Conservation (phyloP, 2,888 invertebrate genomes). For the Trichacis sp. region DNA sequence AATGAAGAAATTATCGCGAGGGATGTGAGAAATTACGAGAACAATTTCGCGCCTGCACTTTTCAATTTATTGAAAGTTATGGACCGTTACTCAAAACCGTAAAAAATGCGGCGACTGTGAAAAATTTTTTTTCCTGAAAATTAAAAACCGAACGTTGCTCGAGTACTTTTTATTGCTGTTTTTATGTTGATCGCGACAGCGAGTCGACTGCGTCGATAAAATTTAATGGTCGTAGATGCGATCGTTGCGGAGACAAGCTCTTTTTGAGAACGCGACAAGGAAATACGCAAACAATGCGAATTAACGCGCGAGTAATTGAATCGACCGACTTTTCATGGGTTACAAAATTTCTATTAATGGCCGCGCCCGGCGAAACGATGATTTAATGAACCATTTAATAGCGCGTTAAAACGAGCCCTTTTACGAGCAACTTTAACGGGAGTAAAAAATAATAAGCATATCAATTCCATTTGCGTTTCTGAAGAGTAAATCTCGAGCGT, state of each 20-base stretch:
- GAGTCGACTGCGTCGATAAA: constrained; percentile 29
- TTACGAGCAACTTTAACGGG: too few relatives aligned
- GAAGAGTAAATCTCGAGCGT: too few relatives aligned
- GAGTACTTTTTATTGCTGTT: constrained; percentile 25
- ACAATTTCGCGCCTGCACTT: too few relatives aligned
- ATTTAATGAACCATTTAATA: constrained; percentile 2
- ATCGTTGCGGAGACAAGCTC: constrained; percentile 19
- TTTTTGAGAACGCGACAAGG: constrained; percentile 4
- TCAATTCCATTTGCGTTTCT: too few relatives aligned
- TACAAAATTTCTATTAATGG: background rate
- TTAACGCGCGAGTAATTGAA: constrained; percentile 21
- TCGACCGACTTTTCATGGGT: constrained; percentile 7
- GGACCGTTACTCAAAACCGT: constrained; percentile 9
- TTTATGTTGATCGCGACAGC: constrained; percentile 19
- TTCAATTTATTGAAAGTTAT: constrained; percentile 3
- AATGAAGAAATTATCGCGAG: too few relatives aligned
- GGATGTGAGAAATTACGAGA: too few relatives aligned
- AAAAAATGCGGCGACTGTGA: constrained; percentile 15
- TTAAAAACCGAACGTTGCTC: constrained; percentile 28
- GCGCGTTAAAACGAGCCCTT: too few relatives aligned
- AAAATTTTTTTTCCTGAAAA: constrained; percentile 12
- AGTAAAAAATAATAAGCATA: too few relatives aligned
- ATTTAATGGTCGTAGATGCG: constrained; percentile 33
- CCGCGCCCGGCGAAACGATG: constrained; percentile 1
- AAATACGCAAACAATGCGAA: constrained; percentile 18